These are phyloP conservation scores for Cepaea nemoralis DNA, from an alignment of 1,140 invertebrate genomes.

Conservation along the genomic window DNA sequence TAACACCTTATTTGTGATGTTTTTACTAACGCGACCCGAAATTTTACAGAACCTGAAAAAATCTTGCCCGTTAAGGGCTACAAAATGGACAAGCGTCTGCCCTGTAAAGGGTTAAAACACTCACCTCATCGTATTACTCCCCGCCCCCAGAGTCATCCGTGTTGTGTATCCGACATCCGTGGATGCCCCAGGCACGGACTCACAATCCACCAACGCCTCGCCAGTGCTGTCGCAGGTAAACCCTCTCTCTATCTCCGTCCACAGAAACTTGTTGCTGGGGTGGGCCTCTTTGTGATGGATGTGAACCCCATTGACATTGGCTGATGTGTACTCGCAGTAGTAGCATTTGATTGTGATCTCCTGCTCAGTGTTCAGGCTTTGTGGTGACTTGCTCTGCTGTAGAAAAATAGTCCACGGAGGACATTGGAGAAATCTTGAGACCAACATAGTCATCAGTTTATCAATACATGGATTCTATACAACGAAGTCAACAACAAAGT, in stretches of 20 bases:
- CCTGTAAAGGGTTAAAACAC: no score
- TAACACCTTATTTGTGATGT: no score
- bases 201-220: slow-evolving; percentile 34
- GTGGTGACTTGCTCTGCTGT: slow-evolving; percentile 14
- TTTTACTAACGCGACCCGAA: no score
- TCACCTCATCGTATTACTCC: slow-evolving; percentile 23
- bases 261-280: slow-evolving; percentile 29
- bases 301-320: slow-evolving; percentile 25
- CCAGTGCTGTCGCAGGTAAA: slow-evolving; percentile 41
- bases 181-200: slow-evolving; percentile 10
- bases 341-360: slow-evolving; percentile 41
- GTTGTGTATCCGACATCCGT: slow-evolving; percentile 23
- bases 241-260: slow-evolving; percentile 38
- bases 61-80: no score
- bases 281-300: slow-evolving; percentile 37
- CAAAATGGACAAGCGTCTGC: no score
- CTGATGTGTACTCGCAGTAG: slow-evolving; percentile 23
- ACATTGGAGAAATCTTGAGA: no score
- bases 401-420: not conserved
- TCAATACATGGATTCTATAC: no score
- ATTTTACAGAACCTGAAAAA: no score
- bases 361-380: slow-evolving; percentile 6
- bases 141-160: slow-evolving; percentile 22
- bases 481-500: no score
- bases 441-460: no score